Evolutionary conservation across 2,797 vertebrate genomes (phyloP).

Genomic region (Coracias cyanogaster): DNA sequence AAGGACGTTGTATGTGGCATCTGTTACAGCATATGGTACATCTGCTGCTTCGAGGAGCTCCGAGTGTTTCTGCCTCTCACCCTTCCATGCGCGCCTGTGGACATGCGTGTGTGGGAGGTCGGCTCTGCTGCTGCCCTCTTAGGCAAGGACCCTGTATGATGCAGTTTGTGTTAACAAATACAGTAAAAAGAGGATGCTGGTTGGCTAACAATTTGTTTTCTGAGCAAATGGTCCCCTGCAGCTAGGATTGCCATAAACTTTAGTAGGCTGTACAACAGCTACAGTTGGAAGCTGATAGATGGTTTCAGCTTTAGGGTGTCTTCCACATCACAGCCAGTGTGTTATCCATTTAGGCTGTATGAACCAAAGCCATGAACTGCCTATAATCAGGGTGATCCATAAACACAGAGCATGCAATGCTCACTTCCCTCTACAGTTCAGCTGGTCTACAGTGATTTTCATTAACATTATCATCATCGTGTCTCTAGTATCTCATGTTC

Average conservation of each 20-base stretch:
- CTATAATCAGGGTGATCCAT: not conserved
- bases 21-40: conserved; percentile 59
- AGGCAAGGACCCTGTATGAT: not conserved
- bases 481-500: not conserved
- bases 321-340: not conserved
- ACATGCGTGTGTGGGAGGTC: accelerated
- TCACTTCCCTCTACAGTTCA: accelerated
- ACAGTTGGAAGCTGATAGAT: not conserved
- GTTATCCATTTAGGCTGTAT: not conserved
- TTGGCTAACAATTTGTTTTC: not conserved
- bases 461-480: not conserved
- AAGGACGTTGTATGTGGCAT: conserved; percentile 34
- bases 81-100: not conserved
- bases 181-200: not conserved
- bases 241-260: not conserved
- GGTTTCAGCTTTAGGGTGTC: not conserved
- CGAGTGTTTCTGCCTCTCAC: accelerated
- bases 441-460: not conserved
- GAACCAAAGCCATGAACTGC: not conserved
- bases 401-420: not conserved
- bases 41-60: not conserved
- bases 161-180: not conserved
- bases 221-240: not conserved
- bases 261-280: not conserved
- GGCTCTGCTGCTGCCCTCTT: not conserved